phyloP scores from a whole-genome alignment of 2,797 vertebrate species.

The Cyclura pinguis region DNA sequence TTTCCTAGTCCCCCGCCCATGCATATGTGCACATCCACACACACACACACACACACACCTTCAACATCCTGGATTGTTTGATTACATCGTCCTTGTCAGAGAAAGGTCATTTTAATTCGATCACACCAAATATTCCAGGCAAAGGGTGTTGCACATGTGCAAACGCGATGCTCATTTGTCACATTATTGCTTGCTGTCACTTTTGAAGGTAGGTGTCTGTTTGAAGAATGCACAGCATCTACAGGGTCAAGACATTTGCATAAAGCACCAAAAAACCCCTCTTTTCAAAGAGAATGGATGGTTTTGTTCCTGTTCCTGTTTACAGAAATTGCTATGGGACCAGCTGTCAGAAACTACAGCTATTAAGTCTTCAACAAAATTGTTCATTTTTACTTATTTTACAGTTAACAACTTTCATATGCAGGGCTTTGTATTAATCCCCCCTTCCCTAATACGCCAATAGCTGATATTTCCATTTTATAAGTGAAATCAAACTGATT shows the following conservation, averaged over 20 bases:
- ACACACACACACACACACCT: slow-evolving; percentile 36
- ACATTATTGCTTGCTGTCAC: slow-evolving; percentile 89
- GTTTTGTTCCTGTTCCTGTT: slow-evolving; percentile 58
- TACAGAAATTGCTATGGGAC: slow-evolving; percentile 60
- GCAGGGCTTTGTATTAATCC: slow-evolving; percentile 40
- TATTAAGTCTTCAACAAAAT: slow-evolving; percentile 34
- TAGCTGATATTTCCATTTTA: slow-evolving; percentile 59
- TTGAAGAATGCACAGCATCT: slow-evolving; percentile 95
- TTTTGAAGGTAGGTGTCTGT: slow-evolving; percentile 92
- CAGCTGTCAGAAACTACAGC: slow-evolving; percentile 54
- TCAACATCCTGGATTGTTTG: slow-evolving; percentile 66
- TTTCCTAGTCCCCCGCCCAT: slow-evolving; percentile 15
- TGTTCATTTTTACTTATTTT: slow-evolving; percentile 37
- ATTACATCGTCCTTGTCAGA: slow-evolving; percentile 88
- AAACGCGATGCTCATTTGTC: slow-evolving; percentile 91
- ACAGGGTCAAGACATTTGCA: slow-evolving; percentile 92
- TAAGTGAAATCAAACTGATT: slow-evolving; percentile 53
- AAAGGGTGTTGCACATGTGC: slow-evolving; percentile 84
- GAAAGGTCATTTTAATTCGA: slow-evolving; percentile 88
- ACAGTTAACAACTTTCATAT: slow-evolving; percentile 61
- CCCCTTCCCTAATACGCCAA: slow-evolving; percentile 41
- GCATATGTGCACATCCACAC: neutral
- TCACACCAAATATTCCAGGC: slow-evolving; percentile 81
- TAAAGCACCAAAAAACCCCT: slow-evolving; percentile 83
- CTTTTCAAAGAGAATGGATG: slow-evolving; percentile 63